Evolutionary conservation across 2,797 vertebrate genomes (phyloP), one percentile per base, ranked within the genome.

Genomic region (Poeciliopsis paucimaculata): DNA sequence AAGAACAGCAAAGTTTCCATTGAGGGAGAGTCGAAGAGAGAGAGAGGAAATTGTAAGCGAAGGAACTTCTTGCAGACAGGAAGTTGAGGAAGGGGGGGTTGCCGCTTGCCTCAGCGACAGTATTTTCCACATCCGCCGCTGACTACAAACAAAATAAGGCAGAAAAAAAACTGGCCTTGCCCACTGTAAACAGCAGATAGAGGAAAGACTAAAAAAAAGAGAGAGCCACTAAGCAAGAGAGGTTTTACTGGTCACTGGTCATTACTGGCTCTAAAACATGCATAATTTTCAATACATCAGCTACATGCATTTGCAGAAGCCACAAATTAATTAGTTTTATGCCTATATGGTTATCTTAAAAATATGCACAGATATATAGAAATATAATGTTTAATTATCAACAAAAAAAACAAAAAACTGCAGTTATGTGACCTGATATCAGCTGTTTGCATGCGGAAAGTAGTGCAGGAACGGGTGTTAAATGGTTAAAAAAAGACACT

Each of bases 21-120:
- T 78, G 91, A 92, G 92, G 85, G 85, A 92, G 83, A 89, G 36
- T 55, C 70, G 80, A 9, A 82, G 64, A 72, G 83, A 77, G 85
- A 75, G 78, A 86, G 82, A 85, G 93, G 96, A 97, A 97, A 96
- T 95, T 93, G 96, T 96, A 95, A 97, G 94, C 93, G 93, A 95
- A 97, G 97, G 97, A 98, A 98, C 88, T 91, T 96, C 96, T 89
- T 90, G 95, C 92, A 97, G 97, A 97, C 96, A 98, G 97, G 97
- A 98, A 98, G 97, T 96, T 93, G 93, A 93, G 95, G 95, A 31
- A 49, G 77, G 91, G 78, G 90, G 95, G 91, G 90, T 86, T 93
- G 94, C 91, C 91, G 88, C 92, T 94, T 90, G 92, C 94, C 89
- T 95, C 91, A 91, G 92, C 93, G 90, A 92, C 95, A 95, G 94